Percentiles rank a stretch among this genome's conserved stretches.
Conservation (phyloP, 2,113 vertebrate genomes). For the Percina caprodes region DNA sequence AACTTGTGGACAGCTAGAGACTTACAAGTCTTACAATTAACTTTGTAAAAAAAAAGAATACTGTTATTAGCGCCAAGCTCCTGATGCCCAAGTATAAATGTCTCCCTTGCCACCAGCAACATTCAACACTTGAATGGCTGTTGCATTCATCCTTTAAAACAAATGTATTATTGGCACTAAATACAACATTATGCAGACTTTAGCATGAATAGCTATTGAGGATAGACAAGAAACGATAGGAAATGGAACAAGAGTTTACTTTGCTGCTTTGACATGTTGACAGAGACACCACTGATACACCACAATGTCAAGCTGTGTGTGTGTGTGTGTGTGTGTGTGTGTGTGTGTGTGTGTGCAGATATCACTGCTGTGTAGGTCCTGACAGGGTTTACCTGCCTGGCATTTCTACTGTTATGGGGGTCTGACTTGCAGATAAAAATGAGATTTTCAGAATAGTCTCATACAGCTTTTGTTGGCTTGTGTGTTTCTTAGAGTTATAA, state of each 20-base stretch:
- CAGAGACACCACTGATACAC: neutral
- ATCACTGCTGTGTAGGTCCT: neutral
- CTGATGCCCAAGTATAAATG: neutral
- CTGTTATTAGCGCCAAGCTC: conserved; percentile 9
- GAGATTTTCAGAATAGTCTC: conserved; percentile 25
- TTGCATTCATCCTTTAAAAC: conserved; percentile 21
- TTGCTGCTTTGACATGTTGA: conserved; percentile 10
- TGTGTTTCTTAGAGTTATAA: conserved; percentile 26
- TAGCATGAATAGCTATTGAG: neutral
- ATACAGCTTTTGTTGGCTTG: conserved; percentile 26
- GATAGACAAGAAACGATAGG: neutral
- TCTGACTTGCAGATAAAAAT: conserved; percentile 31
- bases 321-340: no score
- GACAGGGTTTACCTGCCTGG: conserved; percentile 35
- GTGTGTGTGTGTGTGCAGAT: neutral
- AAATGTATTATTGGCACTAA: neutral
- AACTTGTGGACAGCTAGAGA: conserved; percentile 9
- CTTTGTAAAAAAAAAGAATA: neutral
- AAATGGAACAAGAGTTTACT: conserved; percentile 21
- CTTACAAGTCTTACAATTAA: conserved; percentile 12
- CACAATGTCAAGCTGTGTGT: conserved; percentile 14
- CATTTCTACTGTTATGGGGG: conserved; percentile 5
- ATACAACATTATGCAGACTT: conserved; percentile 4
- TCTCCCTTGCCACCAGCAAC: neutral
- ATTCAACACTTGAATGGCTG: conserved; percentile 23